Percentiles rank a stretch among this genome's conserved stretches.
phyloP scores from a whole-genome alignment of 2,113 vertebrate species.

The Myotis lucifugus region DNA sequence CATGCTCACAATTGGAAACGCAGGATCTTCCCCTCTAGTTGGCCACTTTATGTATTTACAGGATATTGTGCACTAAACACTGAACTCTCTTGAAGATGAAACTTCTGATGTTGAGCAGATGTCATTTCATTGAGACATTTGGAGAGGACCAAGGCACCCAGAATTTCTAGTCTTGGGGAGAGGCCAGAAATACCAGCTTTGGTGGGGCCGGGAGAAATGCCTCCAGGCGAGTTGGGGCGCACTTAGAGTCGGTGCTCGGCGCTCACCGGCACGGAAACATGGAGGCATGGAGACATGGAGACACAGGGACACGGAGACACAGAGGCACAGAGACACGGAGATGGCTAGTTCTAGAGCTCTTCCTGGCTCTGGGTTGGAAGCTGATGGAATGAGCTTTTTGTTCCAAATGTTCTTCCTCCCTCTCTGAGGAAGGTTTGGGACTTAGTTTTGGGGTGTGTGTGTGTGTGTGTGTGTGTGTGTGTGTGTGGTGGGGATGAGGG shows the following conservation, averaged over 20 bases:
- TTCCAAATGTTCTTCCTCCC: not conserved
- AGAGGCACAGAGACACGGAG: too few species aligned
- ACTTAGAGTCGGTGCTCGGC: not conserved
- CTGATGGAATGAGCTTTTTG: not conserved
- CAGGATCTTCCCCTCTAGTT: not conserved
- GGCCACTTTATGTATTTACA: conserved; percentile 16
- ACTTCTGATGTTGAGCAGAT: not conserved
- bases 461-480: not conserved
- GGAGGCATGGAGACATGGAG: too few species aligned
- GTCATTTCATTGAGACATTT: conserved; percentile 15
- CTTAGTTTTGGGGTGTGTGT: not conserved
- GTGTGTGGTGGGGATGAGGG: not conserved
- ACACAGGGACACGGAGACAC: too few species aligned
- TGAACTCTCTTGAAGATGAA: not conserved
- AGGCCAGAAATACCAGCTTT: not conserved
- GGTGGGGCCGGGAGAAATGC: not conserved
- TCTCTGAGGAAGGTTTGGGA: not conserved
- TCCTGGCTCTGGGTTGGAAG: not conserved
- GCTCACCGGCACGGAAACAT: not conserved
- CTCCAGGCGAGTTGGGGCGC: not conserved
- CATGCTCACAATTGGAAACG: not conserved
- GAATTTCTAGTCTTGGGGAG: not conserved
- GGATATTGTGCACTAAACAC: not conserved
- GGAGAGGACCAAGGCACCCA: not conserved
- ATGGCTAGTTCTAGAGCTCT: not conserved